Conservation (phyloP, 2,888 invertebrate species). For the Pandemis cinnamomeana region DNA sequence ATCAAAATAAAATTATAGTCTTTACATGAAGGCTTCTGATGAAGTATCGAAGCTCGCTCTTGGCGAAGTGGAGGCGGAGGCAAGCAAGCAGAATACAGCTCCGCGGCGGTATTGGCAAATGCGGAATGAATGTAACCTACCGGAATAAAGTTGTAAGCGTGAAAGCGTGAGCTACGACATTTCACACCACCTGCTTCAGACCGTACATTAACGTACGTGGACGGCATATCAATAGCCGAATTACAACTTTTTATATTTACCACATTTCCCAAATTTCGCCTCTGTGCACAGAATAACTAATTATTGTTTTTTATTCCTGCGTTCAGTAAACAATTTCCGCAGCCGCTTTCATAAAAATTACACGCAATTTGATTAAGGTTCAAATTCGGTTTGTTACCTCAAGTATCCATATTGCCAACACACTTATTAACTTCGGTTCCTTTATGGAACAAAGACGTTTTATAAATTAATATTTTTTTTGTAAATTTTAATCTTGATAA, state of each 20-base stretch:
- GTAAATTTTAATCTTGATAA: constrained; percentile 64
- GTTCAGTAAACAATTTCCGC: constrained; percentile 3
- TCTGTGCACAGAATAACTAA: constrained; percentile 39
- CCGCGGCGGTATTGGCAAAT: constrained; percentile 13
- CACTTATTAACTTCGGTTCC: constrained; percentile 7
- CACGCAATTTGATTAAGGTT: background rate
- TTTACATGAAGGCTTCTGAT: constrained; percentile 7
- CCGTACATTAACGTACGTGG: constrained; percentile 48
- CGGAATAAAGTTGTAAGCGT: constrained; percentile 33
- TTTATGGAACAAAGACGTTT: constrained; percentile 24
- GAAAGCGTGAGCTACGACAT: constrained; percentile 37
- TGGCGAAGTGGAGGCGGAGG: constrained; percentile 10
- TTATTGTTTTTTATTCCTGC: constrained; percentile 3
- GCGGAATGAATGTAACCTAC: constrained; percentile 30
- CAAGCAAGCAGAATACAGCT: background rate
- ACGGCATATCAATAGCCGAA: constrained; percentile 44
- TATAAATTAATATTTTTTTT: constrained; percentile 46
- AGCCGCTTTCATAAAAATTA: constrained; percentile 1
- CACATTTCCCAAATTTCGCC: constrained; percentile 36
- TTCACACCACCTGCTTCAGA: constrained; percentile 46
- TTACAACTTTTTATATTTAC: constrained; percentile 47
- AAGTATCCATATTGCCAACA: constrained; percentile 5
- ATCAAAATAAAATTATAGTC: constrained; percentile 9
- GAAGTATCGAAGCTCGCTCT: constrained; percentile 16
- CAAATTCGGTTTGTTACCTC: constrained; percentile 3